Base-by-base conservation (phyloP, 2,113 vertebrate genomes). In the Thermophis baileyi region DNA sequence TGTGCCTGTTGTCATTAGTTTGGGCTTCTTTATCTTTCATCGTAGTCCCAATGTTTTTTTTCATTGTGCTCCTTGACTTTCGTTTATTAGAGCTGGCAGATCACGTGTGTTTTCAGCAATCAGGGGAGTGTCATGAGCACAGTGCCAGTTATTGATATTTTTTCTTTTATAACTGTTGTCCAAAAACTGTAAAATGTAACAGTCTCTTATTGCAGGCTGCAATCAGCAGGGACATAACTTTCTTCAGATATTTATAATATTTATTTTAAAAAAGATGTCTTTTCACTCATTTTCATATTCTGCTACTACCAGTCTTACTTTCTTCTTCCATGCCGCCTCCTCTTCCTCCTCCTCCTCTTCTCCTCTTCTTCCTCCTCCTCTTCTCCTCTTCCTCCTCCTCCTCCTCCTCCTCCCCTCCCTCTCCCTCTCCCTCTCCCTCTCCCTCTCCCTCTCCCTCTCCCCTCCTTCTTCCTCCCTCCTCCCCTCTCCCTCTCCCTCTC, bases 201-300 rank as follows among this genome's bases (percentile, higher is more conserved):
- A 30, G 3, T 14, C 10, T 6, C 10, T 63, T 63, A 11, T 10
- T 30, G 60, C 60, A 63, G 60, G 27, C 27, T 30, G 60, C 60
- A 63, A 63, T 12, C 60, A 93, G 69, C 88, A 90, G 93, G 46
- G 54, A 91, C 74, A 12, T 9, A 94, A 60, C 92, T 88, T 25
- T 91, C 95, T 90, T 89, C 94, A 93, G 92, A 91, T 90, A 93
- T 93, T 89, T 93, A 40, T 16, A 9, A 44, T 44, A 44, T 44
- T 44, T 51, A 51, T 94, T 93, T 47, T 47, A 50, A 40, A 86
- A 86, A 94, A 91, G 85, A 27, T 94, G 90, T 40, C 3, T 20
- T 40, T 22, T 22, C 55, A 6, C 27, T 11, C 0, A 6, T 40
- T 54, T 20, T 10, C 10, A 55, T 55, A 30, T 27, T 22, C 47